Base-by-base conservation (phyloP, 2,888 invertebrate genomes). In the Crepidodera aurea region DNA sequence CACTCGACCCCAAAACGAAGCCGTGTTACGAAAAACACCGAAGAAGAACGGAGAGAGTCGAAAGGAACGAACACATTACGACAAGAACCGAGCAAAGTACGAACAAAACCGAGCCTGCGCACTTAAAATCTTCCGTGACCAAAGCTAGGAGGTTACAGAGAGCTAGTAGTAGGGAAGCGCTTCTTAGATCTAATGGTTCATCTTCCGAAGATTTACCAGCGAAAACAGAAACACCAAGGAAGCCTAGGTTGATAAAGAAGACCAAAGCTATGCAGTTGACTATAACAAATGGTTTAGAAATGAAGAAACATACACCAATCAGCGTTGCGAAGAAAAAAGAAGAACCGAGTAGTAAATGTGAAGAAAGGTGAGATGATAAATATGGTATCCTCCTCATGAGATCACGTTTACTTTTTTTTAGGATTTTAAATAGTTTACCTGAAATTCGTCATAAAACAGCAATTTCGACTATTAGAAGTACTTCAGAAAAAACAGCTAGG, bases 181-280 rank as follows among this genome's bases (percentile, higher is more conserved):
- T 82, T 29, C 73, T 83, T 13, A 82, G 82, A 64, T 79, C 81
- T 1, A 82, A 82, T 66, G 83, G 82, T 12, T 84, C 84, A 68
- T 84, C 84, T 12, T 84, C 84, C 0, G 85, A 84, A 72, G 84
- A 84, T 73, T 69, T 84, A 18, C 75, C 80, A 1, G 72, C 75
- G 4, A 77, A 73, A 61, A 48, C 65, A 0, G 80, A 79, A 57
- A 78, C 78, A 7, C 60, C 74, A 1, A 69, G 81, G 25, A 82
- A 81, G 65, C 81, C 79, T n/a, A 72, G 81, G 50, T 64, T 79
- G 62, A 72, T 79, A n/a, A 77, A 77, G 67, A 80, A 79, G 66
- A 78, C 77, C 1, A 81, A 80, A 73, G 69, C 76, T 0, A 62
- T 75, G 16, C 78, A 79, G 56, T 58, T 77, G 18, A 75, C 73